Conservation (phyloP, 2,888 invertebrate genomes). For the Trisateles emortualis region DNA sequence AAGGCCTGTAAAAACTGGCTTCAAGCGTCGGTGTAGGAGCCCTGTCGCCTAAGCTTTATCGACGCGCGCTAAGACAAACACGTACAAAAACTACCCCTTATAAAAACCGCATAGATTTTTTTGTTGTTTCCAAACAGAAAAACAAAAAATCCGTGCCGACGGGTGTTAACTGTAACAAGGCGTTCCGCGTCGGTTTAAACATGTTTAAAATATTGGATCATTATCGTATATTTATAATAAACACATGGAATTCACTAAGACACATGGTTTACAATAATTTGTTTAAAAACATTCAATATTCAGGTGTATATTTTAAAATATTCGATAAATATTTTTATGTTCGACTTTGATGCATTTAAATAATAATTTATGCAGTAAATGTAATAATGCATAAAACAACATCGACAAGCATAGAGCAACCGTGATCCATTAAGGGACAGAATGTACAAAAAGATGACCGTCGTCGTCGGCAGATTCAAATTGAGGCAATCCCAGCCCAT, state of each 20-base stretch:
- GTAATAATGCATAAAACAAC: conserved; percentile 27
- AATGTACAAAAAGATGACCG: conserved; percentile 61
- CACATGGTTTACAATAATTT: conserved; percentile 7
- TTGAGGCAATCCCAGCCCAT: conserved; percentile 75
- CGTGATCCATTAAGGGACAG: conserved; percentile 64
- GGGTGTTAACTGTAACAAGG: conserved; percentile 74
- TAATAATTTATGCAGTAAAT: conserved; percentile 19
- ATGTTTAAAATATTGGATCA: conserved; percentile 34
- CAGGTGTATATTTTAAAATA: conserved; percentile 4
- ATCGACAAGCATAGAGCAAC: conserved; percentile 23
- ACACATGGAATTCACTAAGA: conserved; percentile 10
- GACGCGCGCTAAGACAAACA: conserved; percentile 79
- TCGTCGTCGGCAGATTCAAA: conserved; percentile 70
- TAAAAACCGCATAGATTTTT: conserved; percentile 71
- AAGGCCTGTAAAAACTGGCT: conserved; percentile 4
- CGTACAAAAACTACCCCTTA: conserved; percentile 68
- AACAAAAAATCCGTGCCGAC: conserved; percentile 62
- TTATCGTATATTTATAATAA: conserved; percentile 24
- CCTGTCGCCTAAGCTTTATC: conserved; percentile 60
- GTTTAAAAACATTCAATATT: conserved; percentile 6
- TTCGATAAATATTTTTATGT: conserved; percentile 19
- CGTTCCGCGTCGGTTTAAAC: conserved; percentile 57
- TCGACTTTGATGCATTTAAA: conserved; percentile 8
- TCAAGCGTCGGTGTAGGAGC: conserved; percentile 17
- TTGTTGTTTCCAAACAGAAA: conserved; percentile 71